phyloP scores from a whole-genome alignment of 2,888 invertebrate genomes.

The Drosophila cracens region DNA sequence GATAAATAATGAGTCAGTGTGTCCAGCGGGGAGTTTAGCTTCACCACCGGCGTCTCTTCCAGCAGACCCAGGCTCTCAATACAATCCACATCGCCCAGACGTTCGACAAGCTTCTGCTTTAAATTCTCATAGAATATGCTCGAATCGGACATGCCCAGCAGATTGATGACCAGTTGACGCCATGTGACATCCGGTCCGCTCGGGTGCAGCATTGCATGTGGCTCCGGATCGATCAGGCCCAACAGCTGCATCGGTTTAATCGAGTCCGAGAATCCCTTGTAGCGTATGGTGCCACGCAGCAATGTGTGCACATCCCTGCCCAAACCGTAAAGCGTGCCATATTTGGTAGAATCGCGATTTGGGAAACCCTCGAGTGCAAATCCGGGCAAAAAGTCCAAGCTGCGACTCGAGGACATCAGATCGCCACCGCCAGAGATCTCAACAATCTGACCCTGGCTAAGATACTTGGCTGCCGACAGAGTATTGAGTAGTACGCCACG shows the following conservation, averaged over 20 bases:
- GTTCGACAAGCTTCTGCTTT: constrained; percentile 92
- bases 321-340: constrained; percentile 94
- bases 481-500: constrained; percentile 96
- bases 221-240: constrained; percentile 94
- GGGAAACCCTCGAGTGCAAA: constrained; percentile 98
- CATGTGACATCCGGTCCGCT: constrained; percentile 98
- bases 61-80: constrained; percentile 95
- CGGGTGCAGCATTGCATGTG: constrained; percentile 95
- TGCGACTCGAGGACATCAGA: constrained; percentile 92
- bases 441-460: constrained; percentile 92
- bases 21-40: constrained; percentile 94
- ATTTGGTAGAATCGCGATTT: constrained; percentile 97
- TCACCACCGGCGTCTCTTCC: constrained; percentile 92
- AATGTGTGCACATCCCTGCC: constrained; percentile 93
- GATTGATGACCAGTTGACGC: constrained; percentile 94
- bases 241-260: constrained; percentile 94
- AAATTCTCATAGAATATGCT: constrained; percentile 97
- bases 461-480: constrained; percentile 94
- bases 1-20: constrained; percentile 96
- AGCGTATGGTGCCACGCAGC: constrained; percentile 96
- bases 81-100: constrained; percentile 91
- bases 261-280: constrained; percentile 95
- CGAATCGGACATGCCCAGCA: constrained; percentile 92
- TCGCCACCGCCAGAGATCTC: constrained; percentile 96
- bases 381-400: constrained; percentile 96